Evolutionary conservation across 1,140 invertebrate genomes (phyloP).

Genomic region (Aphelenchoides fujianensis): DNA sequence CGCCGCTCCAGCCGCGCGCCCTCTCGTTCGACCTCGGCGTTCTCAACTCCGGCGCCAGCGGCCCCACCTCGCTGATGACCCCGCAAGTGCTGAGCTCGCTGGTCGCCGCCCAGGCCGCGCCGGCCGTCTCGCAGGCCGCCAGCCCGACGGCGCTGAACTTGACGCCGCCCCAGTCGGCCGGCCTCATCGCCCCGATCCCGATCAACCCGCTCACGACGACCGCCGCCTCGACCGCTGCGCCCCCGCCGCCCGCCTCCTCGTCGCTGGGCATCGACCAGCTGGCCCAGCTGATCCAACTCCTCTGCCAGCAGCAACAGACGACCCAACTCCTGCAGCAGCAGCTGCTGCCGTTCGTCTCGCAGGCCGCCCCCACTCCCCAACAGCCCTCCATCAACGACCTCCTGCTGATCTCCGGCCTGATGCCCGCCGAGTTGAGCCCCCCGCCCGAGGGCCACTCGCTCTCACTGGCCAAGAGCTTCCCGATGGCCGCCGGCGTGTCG

Average conservation of each 20-base stretch:
- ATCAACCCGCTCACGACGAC: conserved; percentile 1
- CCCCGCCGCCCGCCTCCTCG: too few relatives aligned
- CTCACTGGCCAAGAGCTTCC: not conserved
- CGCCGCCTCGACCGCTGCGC: too few relatives aligned
- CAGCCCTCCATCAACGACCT: conserved; percentile 16
- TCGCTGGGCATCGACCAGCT: not conserved
- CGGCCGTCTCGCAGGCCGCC: not conserved
- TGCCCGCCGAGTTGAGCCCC: not conserved
- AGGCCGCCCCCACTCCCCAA: not conserved
- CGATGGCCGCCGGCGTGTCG: not conserved
- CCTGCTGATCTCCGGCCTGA: conserved; percentile 2
- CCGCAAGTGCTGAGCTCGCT: not conserved
- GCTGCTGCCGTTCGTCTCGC: not conserved
- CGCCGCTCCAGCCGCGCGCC: conserved; percentile 2
- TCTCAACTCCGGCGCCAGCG: not conserved
- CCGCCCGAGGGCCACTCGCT: not conserved
- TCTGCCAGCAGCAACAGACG: conserved; percentile 2
- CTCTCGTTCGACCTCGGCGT: not conserved
- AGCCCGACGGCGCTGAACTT: not conserved
- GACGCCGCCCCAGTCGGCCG: conserved; percentile 19
- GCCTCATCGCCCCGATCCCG: conserved; percentile 14
- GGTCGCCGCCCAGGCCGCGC: not conserved
- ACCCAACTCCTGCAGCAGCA: conserved; percentile 3
- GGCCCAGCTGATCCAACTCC: not conserved
- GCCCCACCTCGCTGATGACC: not conserved